Evolutionary conservation across 2,888 invertebrate genomes (phyloP).

Genomic region (Heteropelma amictum): DNA sequence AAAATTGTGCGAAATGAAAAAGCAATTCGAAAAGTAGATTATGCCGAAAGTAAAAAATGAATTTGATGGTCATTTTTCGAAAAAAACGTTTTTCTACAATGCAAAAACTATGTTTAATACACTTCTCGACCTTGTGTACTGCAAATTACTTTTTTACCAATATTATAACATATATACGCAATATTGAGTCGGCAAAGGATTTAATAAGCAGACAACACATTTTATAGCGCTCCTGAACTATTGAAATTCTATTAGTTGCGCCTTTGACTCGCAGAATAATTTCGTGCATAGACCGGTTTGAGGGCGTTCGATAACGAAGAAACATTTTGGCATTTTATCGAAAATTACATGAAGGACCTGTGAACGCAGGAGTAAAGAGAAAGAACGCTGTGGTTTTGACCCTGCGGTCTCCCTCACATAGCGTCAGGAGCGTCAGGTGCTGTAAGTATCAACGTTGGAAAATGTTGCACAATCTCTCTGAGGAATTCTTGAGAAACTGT

Average conservation of each 20-base stretch:
- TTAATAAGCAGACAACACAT: slow-evolving; percentile 8
- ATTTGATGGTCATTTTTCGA: too few species aligned
- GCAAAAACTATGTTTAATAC: neutral
- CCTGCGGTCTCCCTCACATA: slow-evolving; percentile 31
- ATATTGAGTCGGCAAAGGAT: neutral
- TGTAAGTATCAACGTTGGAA: slow-evolving; percentile 26
- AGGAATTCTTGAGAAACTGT: slow-evolving; percentile 15
- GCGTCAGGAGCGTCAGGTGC: neutral
- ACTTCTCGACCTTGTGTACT: neutral
- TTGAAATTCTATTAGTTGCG: slow-evolving; percentile 18
- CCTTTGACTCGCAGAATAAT: neutral
- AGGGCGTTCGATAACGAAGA: neutral
- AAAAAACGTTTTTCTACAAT: too few species aligned
- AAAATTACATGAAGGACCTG: slow-evolving; percentile 8
- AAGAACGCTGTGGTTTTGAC: slow-evolving; percentile 3
- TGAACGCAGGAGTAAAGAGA: slow-evolving; percentile 26
- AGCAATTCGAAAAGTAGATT: too few species aligned
- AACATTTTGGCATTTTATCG: slow-evolving; percentile 14
- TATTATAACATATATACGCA: neutral
- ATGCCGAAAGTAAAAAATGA: too few species aligned
- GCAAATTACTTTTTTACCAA: neutral
- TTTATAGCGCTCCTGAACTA: neutral
- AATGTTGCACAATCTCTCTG: slow-evolving; percentile 6
- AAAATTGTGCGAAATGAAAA: too few species aligned
- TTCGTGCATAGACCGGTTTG: neutral